These are phyloP conservation scores for Matsumurasca onukii DNA, from an alignment of 1,140 invertebrate genomes.

Conservation along the genomic window DNA sequence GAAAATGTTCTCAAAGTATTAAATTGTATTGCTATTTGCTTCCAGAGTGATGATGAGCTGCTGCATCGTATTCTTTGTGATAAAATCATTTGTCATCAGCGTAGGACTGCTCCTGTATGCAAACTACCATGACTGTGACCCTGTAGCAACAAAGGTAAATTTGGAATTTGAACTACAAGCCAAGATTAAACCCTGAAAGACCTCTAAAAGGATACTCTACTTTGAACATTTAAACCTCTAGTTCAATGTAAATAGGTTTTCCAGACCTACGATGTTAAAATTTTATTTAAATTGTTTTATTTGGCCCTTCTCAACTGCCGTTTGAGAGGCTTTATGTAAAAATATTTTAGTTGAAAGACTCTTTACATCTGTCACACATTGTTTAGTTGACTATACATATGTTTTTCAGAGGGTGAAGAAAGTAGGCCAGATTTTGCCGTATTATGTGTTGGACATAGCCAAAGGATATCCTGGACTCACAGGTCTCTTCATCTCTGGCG, in stretches of 20 bases:
- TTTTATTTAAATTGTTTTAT: neutral
- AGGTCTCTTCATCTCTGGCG: constrained; percentile 65
- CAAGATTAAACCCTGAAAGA: neutral
- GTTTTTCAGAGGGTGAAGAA: constrained; percentile 46
- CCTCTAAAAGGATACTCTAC: neutral
- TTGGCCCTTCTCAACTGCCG: neutral
- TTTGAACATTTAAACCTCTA: neutral
- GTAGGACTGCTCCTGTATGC: constrained; percentile 78
- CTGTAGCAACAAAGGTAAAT: constrained; percentile 41
- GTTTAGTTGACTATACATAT: no score
- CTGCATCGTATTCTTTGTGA: constrained; percentile 48
- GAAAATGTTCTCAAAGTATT: neutral
- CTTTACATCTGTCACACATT: no score
- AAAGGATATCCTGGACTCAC: constrained; percentile 58
- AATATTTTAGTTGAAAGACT: no score
- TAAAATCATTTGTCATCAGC: constrained; percentile 58
- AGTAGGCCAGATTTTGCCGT: constrained; percentile 58
- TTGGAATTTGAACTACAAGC: neutral
- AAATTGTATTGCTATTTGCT: no score
- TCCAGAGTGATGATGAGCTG: constrained; percentile 43
- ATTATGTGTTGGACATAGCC: constrained; percentile 64
- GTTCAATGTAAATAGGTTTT: neutral
- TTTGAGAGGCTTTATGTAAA: neutral
- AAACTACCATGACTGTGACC: constrained; percentile 75
- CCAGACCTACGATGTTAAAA: neutral